Base-by-base conservation (phyloP, 1,140 invertebrate species). In the Cryptotermes secundus region DNA sequence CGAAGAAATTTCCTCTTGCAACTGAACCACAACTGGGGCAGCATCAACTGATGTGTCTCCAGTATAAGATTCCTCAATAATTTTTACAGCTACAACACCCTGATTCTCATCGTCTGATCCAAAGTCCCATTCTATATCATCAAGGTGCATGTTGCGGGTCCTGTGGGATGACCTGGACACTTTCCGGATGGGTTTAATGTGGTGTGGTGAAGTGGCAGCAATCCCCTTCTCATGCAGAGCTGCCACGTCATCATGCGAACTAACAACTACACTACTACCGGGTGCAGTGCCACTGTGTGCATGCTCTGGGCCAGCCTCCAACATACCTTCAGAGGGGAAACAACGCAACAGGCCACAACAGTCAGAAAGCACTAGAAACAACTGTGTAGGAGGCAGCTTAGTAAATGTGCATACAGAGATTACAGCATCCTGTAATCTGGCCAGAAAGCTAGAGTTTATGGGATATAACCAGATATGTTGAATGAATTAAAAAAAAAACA, bases 61-160 rank as follows among this genome's bases (percentile, higher is more conserved):
- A 14, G 26, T 72, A 49, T 82, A 82, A 2, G 31, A 22, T n/a
- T 31, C 42, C 36, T 42, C 36, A 45, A 82, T 42, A 80, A 79
- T 84, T 38, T 84, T 84, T n/a, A 80, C 83, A 22, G 45, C 80
- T 26, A 59, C 72, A 22, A 42, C 31, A 14, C 65, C 79, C 49
- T 84, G 72, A 12, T 19, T 80, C n/a, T 80, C 83, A 31, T 84
- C 36, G 34, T 84, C 83, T 16, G 45, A 59, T 31, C 80, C 80
- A 72, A 84, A 84, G 79, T 84, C 84, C 84, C 84, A 84, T 49
- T 84, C 45, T 19, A 82, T 80, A 79, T 84, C 45, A 9, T 83
- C 83, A n/a, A 79, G 1, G 19, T 53, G 84, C 14, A 36, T 22
- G 34, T 26, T 38, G 10, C 59, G 26, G 16, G 81, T 79, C 35